phyloP scores from a whole-genome alignment of 2,888 invertebrate species.

The Cephonodes hylas region DNA sequence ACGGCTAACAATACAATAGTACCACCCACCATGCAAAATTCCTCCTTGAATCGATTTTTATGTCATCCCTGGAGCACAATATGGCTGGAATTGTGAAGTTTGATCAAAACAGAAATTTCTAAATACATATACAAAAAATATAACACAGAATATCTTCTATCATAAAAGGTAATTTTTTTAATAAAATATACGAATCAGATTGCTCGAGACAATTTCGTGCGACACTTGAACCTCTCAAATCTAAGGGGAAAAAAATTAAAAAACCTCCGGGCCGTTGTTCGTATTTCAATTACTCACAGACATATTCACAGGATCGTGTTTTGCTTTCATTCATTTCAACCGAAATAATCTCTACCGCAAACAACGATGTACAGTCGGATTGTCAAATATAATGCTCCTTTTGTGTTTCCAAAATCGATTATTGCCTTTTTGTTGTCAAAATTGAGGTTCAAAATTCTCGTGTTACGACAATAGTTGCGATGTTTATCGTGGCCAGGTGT shows the following conservation, averaged over 20 bases:
- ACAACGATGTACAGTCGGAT: conserved; percentile 77
- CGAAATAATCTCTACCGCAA: conserved; percentile 81
- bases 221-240: conserved; percentile 47
- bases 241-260: conserved; percentile 49
- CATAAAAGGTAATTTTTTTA: neutral
- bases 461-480: conserved; percentile 75
- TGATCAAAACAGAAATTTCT: neutral
- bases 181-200: neutral
- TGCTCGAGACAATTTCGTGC: conserved; percentile 27
- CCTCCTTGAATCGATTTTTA: neutral
- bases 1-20: neutral
- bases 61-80: neutral
- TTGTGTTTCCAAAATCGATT: conserved; percentile 78
- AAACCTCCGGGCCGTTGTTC: conserved; percentile 61
- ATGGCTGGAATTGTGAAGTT: neutral
- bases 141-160: neutral
- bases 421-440: conserved; percentile 81
- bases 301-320: conserved; percentile 76
- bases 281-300: conserved; percentile 73
- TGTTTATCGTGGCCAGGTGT: conserved; percentile 77
- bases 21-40: neutral
- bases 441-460: conserved; percentile 78
- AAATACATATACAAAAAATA: neutral
- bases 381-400: conserved; percentile 77
- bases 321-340: conserved; percentile 79